Evolutionary conservation across 1,140 invertebrate species (phyloP).

Genomic region (Drosophila trapezifrons): DNA sequence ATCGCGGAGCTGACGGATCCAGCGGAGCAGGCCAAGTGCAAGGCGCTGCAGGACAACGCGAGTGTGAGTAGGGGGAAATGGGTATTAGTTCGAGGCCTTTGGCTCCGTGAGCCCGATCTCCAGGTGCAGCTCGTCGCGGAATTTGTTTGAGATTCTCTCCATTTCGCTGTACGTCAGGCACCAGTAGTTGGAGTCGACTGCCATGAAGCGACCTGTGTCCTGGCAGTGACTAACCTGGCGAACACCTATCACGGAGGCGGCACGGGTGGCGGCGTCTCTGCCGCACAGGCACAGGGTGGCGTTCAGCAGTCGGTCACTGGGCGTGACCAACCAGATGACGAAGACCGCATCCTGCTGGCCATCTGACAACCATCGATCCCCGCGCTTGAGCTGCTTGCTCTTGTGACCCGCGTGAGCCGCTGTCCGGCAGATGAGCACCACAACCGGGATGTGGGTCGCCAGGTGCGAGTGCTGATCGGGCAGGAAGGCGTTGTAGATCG

Average conservation of each 20-base stretch:
- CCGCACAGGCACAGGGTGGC: conserved; percentile 48
- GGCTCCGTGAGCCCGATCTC: conserved; percentile 37
- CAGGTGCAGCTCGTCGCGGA: conserved; percentile 61
- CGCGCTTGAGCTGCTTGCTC: neutral
- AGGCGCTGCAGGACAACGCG: conserved; percentile 86
- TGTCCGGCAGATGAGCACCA: conserved; percentile 59
- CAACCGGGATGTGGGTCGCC: conserved; percentile 42
- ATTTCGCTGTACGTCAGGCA: conserved; percentile 36
- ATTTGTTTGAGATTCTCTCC: conserved; percentile 48
- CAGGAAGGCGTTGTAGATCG: conserved; percentile 39
- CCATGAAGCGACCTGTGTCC: conserved; percentile 29
- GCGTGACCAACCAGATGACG: conserved; percentile 64
- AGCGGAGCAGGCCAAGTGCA: conserved; percentile 88
- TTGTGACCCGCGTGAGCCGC: neutral
- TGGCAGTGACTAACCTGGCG: conserved; percentile 11
- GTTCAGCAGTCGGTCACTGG: conserved; percentile 26
- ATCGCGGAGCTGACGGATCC: conserved; percentile 88
- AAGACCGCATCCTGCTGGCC: conserved; percentile 29
- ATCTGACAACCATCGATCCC: neutral
- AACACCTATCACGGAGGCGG: conserved; percentile 21
- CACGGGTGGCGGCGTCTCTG: conserved; percentile 37
- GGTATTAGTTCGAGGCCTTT: neutral
- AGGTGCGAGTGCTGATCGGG: conserved; percentile 24
- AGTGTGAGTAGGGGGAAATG: conserved; percentile 65
- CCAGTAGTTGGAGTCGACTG: conserved; percentile 48